These are phyloP conservation scores for Dryococelus australis DNA, from an alignment of 2,888 invertebrate genomes.

Conservation along the genomic window DNA sequence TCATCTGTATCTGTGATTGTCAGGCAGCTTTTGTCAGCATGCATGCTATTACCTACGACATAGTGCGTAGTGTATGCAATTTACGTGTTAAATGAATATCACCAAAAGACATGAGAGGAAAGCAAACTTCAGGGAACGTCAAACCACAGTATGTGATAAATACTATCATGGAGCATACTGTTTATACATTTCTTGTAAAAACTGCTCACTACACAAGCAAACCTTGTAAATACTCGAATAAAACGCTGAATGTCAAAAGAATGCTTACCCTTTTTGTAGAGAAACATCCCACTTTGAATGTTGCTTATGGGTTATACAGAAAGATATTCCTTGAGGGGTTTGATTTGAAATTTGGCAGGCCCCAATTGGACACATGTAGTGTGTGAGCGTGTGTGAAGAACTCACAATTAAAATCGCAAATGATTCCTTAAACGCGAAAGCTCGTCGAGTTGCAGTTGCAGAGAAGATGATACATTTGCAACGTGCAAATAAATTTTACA, in stretches of 20 bases:
- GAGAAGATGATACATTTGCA: neutral
- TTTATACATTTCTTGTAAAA: too few relatives aligned
- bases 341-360: conserved; percentile 1
- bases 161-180: too few relatives aligned
- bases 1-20: too few relatives aligned
- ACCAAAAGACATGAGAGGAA: too few relatives aligned
- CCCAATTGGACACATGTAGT: neutral
- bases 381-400: neutral
- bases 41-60: too few relatives aligned
- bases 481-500: neutral
- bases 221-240: neutral
- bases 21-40: too few relatives aligned
- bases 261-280: neutral
- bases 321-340: neutral
- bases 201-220: too few relatives aligned
- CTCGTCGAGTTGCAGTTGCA: neutral
- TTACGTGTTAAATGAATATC: too few relatives aligned
- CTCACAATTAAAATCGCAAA: neutral
- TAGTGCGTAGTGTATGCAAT: too few relatives aligned
- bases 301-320: neutral
- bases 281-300: neutral
- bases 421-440: neutral
- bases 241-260: neutral
- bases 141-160: too few relatives aligned
- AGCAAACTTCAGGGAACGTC: too few relatives aligned